A percentile compares a stretch with the other conserved stretches of the same genome.
Evolutionary conservation across 30 jellyfish, hydroid and myxozoan genomes (phyloP).

Genomic region (Hydractinia echinata): DNA sequence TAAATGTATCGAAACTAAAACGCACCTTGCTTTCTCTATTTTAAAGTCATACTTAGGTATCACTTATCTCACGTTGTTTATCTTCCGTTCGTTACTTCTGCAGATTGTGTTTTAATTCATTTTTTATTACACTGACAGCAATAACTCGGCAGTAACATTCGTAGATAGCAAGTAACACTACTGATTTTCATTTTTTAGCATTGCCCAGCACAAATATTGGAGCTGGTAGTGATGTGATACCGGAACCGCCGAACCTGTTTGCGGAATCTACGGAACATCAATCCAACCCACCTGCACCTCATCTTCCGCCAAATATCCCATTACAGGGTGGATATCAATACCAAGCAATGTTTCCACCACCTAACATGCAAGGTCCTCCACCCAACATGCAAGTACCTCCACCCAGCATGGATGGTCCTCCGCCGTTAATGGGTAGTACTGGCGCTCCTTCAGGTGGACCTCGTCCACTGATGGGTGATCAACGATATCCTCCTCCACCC

Average conservation of each 20-base stretch:
- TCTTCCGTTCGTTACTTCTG: background rate
- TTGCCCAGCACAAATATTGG: conserved; percentile 36
- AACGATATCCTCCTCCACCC: conserved; percentile 45
- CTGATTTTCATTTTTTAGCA: conserved; percentile 28
- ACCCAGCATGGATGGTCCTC: conserved; percentile 39
- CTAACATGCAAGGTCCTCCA: conserved; percentile 42
- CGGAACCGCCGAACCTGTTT: conserved; percentile 23
- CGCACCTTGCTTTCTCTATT: no score
- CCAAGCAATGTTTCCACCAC: conserved; percentile 36
- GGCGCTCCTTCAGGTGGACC: conserved; percentile 5
- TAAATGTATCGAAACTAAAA: no score
- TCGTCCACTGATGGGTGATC: conserved; percentile 19
- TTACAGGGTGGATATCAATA: background rate
- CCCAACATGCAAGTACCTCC: conserved; percentile 55
- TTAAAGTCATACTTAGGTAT: no score
- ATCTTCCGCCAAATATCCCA: conserved; percentile 14
- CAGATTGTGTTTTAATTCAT: background rate
- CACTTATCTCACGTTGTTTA: background rate
- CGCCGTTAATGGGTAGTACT: conserved; percentile 29
- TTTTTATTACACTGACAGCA: no score
- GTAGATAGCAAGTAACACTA: no score
- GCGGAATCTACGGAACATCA: background rate
- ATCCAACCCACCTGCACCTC: background rate
- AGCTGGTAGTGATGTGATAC: background rate
- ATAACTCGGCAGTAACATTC: no score